These are phyloP conservation scores for Rhodinocichla rosea DNA, from an alignment of 2,113 vertebrate genomes.

Conservation along the genomic window DNA sequence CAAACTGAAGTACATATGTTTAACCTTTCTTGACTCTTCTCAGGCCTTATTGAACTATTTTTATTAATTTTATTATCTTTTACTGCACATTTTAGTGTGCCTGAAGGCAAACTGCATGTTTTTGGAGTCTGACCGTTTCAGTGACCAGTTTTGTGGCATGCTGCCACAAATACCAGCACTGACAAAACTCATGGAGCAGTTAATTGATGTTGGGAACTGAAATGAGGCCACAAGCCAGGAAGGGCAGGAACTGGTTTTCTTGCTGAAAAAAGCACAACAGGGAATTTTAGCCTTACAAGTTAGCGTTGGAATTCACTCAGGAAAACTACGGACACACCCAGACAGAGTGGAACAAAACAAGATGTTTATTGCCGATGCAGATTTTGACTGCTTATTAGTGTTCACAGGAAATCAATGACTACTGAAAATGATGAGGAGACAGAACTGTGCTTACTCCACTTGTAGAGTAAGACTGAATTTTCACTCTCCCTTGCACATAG, in stretches of 20 bases:
- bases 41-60: neutral
- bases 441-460: neutral
- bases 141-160: neutral
- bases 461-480: neutral
- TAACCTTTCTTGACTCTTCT: neutral
- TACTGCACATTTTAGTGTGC: neutral
- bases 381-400: neutral
- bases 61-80: neutral
- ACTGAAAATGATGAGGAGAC: neutral
- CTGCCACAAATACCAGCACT: neutral
- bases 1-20: fast-evolving
- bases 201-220: neutral
- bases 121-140: neutral
- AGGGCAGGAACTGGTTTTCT: neutral
- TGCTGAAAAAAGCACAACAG: neutral
- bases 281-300: neutral
- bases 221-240: neutral
- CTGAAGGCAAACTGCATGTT: neutral
- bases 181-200: neutral
- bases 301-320: neutral
- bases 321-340: neutral
- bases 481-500: neutral
- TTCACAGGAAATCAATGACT: neutral
- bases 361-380: neutral
- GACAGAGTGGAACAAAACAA: neutral